Conservation (phyloP, 2,797 vertebrate species). For the Coranthus polyacanthus region DNA sequence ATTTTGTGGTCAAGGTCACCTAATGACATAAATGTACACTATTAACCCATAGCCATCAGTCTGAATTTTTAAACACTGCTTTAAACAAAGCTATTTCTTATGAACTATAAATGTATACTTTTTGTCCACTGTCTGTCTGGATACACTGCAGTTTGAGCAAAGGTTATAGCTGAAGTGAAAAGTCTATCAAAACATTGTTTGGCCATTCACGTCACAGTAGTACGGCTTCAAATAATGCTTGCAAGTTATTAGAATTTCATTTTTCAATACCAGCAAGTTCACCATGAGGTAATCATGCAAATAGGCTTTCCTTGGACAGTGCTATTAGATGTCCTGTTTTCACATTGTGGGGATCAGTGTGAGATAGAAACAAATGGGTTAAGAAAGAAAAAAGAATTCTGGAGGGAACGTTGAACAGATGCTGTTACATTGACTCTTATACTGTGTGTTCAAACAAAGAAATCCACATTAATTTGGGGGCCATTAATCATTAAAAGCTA, state of each 20-base stretch:
- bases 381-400: background rate
- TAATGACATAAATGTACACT: constrained; percentile 7
- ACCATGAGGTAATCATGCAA: constrained; percentile 40
- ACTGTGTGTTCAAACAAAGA: constrained; percentile 53
- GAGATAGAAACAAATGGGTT: background rate
- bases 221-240: constrained; percentile 26
- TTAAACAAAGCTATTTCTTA: constrained; percentile 4
- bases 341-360: background rate
- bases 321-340: constrained; percentile 28
- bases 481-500: constrained; percentile 69
- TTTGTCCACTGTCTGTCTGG: constrained; percentile 17
- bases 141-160: background rate
- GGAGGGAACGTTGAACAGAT: constrained; percentile 27
- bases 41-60: constrained; percentile 1
- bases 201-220: constrained; percentile 31
- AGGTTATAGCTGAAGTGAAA: constrained; percentile 31
- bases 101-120: constrained; percentile 40
- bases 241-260: constrained; percentile 32
- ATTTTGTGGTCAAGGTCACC: constrained; percentile 27
- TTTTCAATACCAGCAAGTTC: constrained; percentile 39
- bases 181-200: constrained; percentile 48
- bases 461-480: constrained; percentile 50
- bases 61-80: constrained; percentile 11
- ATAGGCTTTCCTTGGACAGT: too few species aligned
- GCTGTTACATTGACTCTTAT: constrained; percentile 8